Evolutionary conservation across 2,888 invertebrate genomes (phyloP).

Genomic region (Watsonalla cultraria): DNA sequence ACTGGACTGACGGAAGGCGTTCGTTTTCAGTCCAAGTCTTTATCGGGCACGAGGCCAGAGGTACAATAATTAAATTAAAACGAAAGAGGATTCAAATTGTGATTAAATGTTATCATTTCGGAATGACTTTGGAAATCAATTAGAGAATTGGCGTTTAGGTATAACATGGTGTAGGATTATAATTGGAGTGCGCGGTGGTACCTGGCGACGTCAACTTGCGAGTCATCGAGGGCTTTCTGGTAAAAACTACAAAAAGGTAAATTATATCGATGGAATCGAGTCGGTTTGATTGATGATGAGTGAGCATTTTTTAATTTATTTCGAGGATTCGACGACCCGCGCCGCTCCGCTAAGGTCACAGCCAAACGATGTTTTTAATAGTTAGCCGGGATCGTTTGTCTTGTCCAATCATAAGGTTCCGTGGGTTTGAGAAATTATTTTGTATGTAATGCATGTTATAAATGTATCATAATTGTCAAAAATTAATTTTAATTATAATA

Average conservation of each 20-base stretch:
- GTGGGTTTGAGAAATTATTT: slow-evolving; percentile 2
- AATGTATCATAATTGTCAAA: too few species aligned
- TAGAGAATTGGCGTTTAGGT: slow-evolving; percentile 38
- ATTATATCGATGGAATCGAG: slow-evolving; percentile 78
- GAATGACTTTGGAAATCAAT: slow-evolving; percentile 37
- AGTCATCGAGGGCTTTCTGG: slow-evolving; percentile 72
- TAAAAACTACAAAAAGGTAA: slow-evolving; percentile 77
- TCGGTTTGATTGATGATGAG: slow-evolving; percentile 77
- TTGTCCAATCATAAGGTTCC: slow-evolving; percentile 27
- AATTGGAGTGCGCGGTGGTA: slow-evolving; percentile 29
- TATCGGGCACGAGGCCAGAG: background rate
- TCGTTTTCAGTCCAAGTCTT: background rate
- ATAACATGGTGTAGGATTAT: slow-evolving; percentile 26
- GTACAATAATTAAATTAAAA: slow-evolving; percentile 1
- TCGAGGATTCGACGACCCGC: slow-evolving; percentile 62
- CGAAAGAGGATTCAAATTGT: slow-evolving; percentile 23
- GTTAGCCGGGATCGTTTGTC: slow-evolving; percentile 22
- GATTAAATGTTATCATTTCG: slow-evolving; percentile 24
- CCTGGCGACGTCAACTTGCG: slow-evolving; percentile 61
- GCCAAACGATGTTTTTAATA: slow-evolving; percentile 27
- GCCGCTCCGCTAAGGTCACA: slow-evolving; percentile 50
- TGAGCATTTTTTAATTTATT: slow-evolving; percentile 77
- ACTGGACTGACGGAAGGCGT: background rate
- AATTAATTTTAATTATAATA: too few species aligned
- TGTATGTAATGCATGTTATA: too few species aligned